Evolutionary conservation across 2,888 invertebrate genomes (phyloP).

Genomic region (Urechis unicinctus): DNA sequence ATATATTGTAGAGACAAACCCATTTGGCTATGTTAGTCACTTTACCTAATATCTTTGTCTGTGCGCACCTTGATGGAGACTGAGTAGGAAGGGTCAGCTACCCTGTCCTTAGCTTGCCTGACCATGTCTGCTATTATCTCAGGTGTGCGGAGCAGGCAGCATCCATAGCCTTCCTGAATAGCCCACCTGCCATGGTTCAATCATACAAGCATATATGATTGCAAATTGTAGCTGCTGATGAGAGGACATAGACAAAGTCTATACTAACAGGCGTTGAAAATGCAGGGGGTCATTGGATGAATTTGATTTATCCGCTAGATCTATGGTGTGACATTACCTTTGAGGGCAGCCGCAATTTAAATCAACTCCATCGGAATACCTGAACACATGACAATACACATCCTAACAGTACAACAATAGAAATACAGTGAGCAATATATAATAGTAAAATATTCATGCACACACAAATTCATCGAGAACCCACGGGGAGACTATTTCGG

Average conservation of each 20-base stretch:
- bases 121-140: conserved; percentile 77
- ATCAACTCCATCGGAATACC: conserved; percentile 85
- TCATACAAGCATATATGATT: too few species aligned
- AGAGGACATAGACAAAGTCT: not conserved
- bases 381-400: too few species aligned
- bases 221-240: not conserved
- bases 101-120: conserved; percentile 65
- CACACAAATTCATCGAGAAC: conserved; percentile 32
- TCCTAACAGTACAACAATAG: too few species aligned
- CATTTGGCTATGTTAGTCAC: too few species aligned
- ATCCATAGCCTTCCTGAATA: conserved; percentile 82
- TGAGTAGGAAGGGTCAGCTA: conserved; percentile 66
- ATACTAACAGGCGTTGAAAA: not conserved
- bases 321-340: conserved; percentile 34
- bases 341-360: conserved; percentile 98
- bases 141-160: conserved; percentile 73
- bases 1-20: too few species aligned
- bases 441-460: conserved; percentile 6
- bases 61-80: conserved; percentile 89
- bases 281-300: too few species aligned
- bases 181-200: conserved; percentile 67
- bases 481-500: conserved; percentile 74
- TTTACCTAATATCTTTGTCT: conserved; percentile 61
- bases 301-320: too few species aligned
- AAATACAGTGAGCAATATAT: conserved; percentile 1